Base-by-base conservation (phyloP, 2,888 invertebrate species). In the Heterodera filipjevi region DNA sequence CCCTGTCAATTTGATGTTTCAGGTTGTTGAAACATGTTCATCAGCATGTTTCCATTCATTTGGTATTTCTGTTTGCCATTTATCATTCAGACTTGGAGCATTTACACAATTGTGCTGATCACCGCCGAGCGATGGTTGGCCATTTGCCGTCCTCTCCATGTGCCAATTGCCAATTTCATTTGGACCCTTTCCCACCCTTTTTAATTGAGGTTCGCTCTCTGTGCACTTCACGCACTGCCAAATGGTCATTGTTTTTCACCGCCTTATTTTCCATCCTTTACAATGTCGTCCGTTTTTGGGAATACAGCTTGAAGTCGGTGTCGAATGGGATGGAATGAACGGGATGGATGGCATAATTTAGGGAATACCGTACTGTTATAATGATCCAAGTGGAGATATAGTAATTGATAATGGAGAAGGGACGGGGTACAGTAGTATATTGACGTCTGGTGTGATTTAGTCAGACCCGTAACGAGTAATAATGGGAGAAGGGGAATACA, bases 61-160 rank as follows among this genome's bases (percentile, higher is more conserved):
- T 30, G 27, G n/a, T 12, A 59, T 27, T 27, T 6, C 59, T 27
- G 6, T 53, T 53, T 19, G 27, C 30, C 30, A 22, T 30, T 30
- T 75, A 27, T 14, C 22, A 49, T 75, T 75, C 32, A 75, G 75
- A 75, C 75, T 30, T 86, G 85, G 71, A 83, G 83, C 35, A 86
- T 88, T 77, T 86, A 84, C 76, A 85, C 85, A 22, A 87, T 88
- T 84, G 82, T 88, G 44, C 83, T 87, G 80, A 88, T 88, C 49
- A 87, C 88, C 3, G 80, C 86, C 27, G 88, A 88, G 75, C 80
- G 88, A 22, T 88, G 87, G 86, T 84, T 84, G n/a, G 88, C 88
- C 72, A 87, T 88, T 44, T 88, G 87, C 73, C 78, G 84, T 22
- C 88, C 88, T 32, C 77, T 88, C 19, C 86, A 87, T 81, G 86